These are phyloP conservation scores for Hyalella azteca DNA, from an alignment of 2,888 invertebrate species.

Conservation along the genomic window DNA sequence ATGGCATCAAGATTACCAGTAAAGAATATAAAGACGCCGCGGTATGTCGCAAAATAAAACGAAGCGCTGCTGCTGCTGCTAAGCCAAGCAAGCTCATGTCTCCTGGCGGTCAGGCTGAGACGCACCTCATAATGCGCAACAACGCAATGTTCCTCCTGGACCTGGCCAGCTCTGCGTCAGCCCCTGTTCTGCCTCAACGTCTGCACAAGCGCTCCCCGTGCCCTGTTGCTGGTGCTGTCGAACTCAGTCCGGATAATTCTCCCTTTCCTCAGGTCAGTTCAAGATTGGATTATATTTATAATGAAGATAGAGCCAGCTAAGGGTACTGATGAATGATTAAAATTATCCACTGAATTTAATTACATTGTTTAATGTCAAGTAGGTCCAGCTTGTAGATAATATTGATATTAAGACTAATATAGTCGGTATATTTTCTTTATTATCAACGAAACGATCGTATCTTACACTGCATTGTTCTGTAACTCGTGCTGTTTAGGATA, in stretches of 20 bases:
- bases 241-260: slow-evolving; percentile 60
- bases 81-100: slow-evolving; percentile 52
- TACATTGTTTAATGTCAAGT: too few species aligned
- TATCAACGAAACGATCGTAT: too few species aligned
- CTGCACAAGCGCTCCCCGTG: slow-evolving; percentile 58
- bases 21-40: slow-evolving; percentile 57
- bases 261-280: slow-evolving; percentile 58
- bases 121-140: slow-evolving; percentile 81
- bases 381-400: too few species aligned
- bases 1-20: slow-evolving; percentile 62
- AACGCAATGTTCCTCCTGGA: slow-evolving; percentile 94
- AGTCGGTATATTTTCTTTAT: too few species aligned
- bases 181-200: slow-evolving; percentile 63
- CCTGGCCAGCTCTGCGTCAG: slow-evolving; percentile 77
- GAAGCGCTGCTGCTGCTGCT: slow-evolving; percentile 57
- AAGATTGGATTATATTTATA: too few species aligned
- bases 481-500: too few species aligned
- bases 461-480: too few species aligned
- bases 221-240: slow-evolving; percentile 67
- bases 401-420: too few species aligned
- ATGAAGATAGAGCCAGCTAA: too few species aligned
- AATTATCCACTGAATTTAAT: too few species aligned
- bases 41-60: slow-evolving; percentile 58
- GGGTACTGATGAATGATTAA: too few species aligned
- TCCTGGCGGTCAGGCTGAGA: slow-evolving; percentile 63